Conservation (phyloP, 2,888 invertebrate species). For the Caenorhabditis sp. region DNA sequence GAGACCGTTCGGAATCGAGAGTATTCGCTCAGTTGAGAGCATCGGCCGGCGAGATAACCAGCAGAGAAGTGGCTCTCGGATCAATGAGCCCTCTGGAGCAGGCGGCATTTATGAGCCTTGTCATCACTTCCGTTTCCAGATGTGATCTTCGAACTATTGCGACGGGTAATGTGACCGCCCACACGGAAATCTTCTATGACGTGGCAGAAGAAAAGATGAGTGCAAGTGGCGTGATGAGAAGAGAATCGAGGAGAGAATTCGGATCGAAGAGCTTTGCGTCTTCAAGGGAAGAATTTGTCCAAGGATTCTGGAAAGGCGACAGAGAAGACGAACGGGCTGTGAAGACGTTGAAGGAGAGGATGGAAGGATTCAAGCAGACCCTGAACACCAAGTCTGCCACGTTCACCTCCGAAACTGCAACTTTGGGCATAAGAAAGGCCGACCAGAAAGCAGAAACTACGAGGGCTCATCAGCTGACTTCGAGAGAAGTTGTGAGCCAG, state of each 20-base stretch:
- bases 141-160: slow-evolving; percentile 45
- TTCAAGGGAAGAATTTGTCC: slow-evolving; percentile 42
- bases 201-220: slow-evolving; percentile 52
- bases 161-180: slow-evolving; percentile 9
- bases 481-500: slow-evolving; percentile 27
- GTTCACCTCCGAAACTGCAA: slow-evolving; percentile 16
- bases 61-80: slow-evolving; percentile 28
- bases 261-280: slow-evolving; percentile 23
- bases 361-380: slow-evolving; percentile 33
- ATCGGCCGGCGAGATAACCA: slow-evolving; percentile 29
- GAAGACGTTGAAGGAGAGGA: slow-evolving; percentile 36
- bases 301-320: slow-evolving; percentile 56
- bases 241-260: slow-evolving; percentile 17
- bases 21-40: slow-evolving; percentile 44
- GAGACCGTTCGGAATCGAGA: slow-evolving; percentile 34
- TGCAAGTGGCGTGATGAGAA: slow-evolving; percentile 27
- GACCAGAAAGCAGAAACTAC: slow-evolving; percentile 15
- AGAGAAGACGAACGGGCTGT: slow-evolving; percentile 36
- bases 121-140: slow-evolving; percentile 42
- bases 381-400: background rate
- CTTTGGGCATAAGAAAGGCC: slow-evolving; percentile 21
- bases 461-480: background rate
- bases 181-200: slow-evolving; percentile 49
- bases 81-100: slow-evolving; percentile 37
- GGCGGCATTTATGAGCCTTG: slow-evolving; percentile 48